These are phyloP conservation scores for Glareola pratincola DNA, from an alignment of 2,113 vertebrate genomes.

Conservation along the genomic window DNA sequence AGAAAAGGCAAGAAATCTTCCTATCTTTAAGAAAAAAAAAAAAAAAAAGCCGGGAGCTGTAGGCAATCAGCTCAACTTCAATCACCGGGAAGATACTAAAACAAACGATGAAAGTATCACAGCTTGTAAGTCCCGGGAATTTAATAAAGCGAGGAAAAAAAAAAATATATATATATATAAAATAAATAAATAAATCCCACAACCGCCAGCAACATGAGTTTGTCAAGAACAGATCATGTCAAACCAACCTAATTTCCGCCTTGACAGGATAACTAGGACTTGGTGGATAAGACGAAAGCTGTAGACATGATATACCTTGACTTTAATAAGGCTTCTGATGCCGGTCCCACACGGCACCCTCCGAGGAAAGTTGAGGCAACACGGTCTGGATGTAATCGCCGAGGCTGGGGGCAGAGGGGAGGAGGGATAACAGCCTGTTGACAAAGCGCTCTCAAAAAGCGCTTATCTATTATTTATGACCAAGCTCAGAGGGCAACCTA, in stretches of 20 bases:
- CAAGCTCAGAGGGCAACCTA: conserved; percentile 8
- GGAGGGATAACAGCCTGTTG: conserved; percentile 56
- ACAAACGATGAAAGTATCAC: conserved; percentile 47
- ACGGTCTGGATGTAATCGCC: not conserved
- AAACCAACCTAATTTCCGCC: conserved; percentile 63
- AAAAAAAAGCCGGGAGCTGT: not conserved
- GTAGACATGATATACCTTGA: conserved; percentile 56
- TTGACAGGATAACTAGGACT: conserved; percentile 62
- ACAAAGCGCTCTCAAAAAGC: conserved; percentile 44
- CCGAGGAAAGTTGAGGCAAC: not conserved
- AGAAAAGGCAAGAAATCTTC: conserved; percentile 43
- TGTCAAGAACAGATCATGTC: conserved; percentile 65
- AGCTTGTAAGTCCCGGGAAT: conserved; percentile 35
- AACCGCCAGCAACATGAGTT: conserved; percentile 47
- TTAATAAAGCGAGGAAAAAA: conserved; percentile 29
- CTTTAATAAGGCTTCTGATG: conserved; percentile 54
- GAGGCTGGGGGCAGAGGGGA: conserved; percentile 53
- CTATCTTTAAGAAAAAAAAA: conserved; percentile 21
- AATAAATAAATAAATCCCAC: not conserved
- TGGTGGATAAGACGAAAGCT: conserved; percentile 46
- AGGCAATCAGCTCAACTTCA: conserved; percentile 56
- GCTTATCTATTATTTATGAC: conserved; percentile 56
- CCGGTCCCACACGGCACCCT: not conserved
- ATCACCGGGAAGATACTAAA: conserved; percentile 34
- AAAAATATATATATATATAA: no score